Conservation (phyloP, 2,797 vertebrate genomes). For the Lepus townsendii region DNA sequence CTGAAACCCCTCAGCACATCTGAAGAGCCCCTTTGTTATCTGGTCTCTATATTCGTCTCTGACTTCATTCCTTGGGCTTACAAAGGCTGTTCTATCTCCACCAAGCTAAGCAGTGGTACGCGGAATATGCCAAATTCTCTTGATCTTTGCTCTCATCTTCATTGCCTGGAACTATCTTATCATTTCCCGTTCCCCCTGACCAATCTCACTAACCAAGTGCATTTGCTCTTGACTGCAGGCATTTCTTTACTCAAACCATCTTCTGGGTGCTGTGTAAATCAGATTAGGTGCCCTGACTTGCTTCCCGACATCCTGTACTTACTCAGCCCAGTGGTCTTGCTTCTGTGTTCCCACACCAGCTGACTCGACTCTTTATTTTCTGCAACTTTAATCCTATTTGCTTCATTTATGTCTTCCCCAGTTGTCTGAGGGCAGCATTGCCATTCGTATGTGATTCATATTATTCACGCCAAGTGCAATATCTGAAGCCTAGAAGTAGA, state of each 20-base stretch:
- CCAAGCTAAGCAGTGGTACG: neutral
- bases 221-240: neutral
- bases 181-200: neutral
- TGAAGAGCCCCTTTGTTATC: neutral
- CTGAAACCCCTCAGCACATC: neutral
- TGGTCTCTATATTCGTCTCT: neutral
- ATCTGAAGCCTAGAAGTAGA: neutral
- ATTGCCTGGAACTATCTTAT: neutral
- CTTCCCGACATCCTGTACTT: neutral
- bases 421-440: neutral
- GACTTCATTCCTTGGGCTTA: neutral
- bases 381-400: neutral
- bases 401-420: neutral
- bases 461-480: neutral
- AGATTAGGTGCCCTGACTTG: neutral
- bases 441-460: neutral
- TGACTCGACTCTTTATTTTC: neutral
- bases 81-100: neutral
- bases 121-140: neutral
- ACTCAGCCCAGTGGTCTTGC: neutral
- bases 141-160: neutral
- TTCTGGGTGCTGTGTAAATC: neutral
- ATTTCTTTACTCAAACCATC: neutral
- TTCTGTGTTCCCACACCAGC: neutral
- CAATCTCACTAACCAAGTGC: neutral